Evolutionary conservation across 1,140 invertebrate genomes (phyloP).

Genomic region (Magallana gigas): DNA sequence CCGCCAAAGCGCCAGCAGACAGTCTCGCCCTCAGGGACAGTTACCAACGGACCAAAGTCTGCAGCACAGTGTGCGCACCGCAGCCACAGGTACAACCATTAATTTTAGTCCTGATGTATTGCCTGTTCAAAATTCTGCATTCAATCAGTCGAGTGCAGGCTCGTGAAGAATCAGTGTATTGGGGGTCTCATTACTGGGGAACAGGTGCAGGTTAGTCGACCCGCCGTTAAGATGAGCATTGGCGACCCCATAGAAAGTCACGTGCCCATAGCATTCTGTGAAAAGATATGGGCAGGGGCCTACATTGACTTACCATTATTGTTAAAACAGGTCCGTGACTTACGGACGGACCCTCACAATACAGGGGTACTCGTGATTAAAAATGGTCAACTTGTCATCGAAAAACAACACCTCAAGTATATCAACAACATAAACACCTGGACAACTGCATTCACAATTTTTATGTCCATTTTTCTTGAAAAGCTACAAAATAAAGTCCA

Average conservation of each 20-base stretch:
- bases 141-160: no score
- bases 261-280: background rate
- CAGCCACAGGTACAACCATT: no score
- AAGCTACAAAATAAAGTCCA: slow-evolving; percentile 16
- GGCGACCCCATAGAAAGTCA: background rate
- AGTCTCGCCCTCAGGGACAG: no score
- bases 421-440: slow-evolving; percentile 27
- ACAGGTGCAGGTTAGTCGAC: background rate
- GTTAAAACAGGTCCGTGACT: background rate
- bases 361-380: slow-evolving; percentile 3
- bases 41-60: no score
- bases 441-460: slow-evolving; percentile 44
- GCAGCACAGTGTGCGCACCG: no score
- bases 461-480: slow-evolving; percentile 2
- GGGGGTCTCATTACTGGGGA: background rate
- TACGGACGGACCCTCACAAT: background rate
- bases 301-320: background rate
- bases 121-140: no score
- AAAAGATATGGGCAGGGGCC: background rate
- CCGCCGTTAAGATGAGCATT: background rate
- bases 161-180: background rate
- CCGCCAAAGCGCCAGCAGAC: no score
- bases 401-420: background rate
- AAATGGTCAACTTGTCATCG: slow-evolving; percentile 4
- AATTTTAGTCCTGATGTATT: no score